These are phyloP conservation scores for Neoitamus cyanurus DNA, from an alignment of 2,888 invertebrate genomes.

Conservation along the genomic window DNA sequence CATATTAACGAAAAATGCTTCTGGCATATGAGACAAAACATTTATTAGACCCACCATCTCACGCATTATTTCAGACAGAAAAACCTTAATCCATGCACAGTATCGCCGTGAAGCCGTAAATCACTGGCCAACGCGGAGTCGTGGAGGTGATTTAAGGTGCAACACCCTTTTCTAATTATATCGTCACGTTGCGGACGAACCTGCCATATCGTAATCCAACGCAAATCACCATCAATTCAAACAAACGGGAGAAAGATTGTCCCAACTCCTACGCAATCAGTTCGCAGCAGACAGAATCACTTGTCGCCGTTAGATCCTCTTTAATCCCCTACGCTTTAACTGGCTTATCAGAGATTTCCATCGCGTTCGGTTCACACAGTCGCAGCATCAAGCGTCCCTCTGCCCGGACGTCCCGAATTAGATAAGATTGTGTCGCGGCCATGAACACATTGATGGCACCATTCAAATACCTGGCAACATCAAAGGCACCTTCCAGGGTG, in stretches of 20 bases:
- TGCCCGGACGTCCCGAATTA: background rate
- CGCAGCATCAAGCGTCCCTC: background rate
- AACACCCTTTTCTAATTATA: conserved; percentile 9
- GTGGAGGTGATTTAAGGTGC: background rate
- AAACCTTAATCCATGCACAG: background rate
- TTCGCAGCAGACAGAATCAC: conserved; percentile 21
- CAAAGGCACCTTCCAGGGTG: background rate
- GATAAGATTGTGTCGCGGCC: conserved; percentile 10
- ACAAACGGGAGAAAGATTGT: background rate
- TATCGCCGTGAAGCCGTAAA: background rate
- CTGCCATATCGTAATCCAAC: background rate
- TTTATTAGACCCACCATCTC: background rate
- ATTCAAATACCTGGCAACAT: conserved; percentile 1
- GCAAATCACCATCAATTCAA: background rate
- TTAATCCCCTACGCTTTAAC: conserved; percentile 31
- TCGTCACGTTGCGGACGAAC: background rate
- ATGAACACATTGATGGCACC: conserved; percentile 14
- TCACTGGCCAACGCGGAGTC: background rate
- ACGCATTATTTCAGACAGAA: background rate
- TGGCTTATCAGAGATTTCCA: conserved; percentile 25
- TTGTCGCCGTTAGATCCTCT: conserved; percentile 32
- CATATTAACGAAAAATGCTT: background rate
- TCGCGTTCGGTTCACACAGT: conserved; percentile 20
- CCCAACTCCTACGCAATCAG: conserved; percentile 15
- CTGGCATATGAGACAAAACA: background rate